Evolutionary conservation across 2,888 invertebrate genomes (phyloP), one percentile per base, ranked within the genome.

Genomic region (Nomada lathburiana): DNA sequence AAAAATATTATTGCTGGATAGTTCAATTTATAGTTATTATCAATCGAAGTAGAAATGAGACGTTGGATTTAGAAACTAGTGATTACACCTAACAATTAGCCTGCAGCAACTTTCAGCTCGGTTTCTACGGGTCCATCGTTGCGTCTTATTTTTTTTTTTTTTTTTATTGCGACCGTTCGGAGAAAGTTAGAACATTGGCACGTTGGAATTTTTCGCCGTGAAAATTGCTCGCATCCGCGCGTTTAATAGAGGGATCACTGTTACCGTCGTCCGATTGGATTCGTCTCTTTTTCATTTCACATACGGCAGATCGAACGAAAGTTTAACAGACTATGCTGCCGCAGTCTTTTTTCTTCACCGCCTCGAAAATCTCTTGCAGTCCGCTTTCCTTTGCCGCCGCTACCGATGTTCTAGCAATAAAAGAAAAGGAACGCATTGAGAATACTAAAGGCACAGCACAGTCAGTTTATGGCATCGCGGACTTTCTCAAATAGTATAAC

Each of bases 291-390:
- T 26, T 26, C 26, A 26, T 1, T 26, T 26, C 26, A 36, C 36
- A 0, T 20, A 26, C 16, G 13, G 13, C 0, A 2, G 5, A 20
- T 73, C 29, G 29, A 57, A 59, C n/a, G 29, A 7, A 52, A 47
- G 59, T 44, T 83, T 69, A 87, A 81, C 94, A 94, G 47, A 83
- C 87, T 82, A 93, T 90, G 70, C 82, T 83, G 73, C 86, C 84
- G 83, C 94, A 94, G 67, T 93, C 88, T 85, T 91, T 92, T 68
- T 89, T 90, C 85, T 91, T 92, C 53, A 92, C 92, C 5, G 93
- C 93, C 63, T 89, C 90, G 82, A 94, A 93, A 68, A 94, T 88
- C 76, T 92, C 92, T 29, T 87, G 86, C 42, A 94, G 89, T 10
- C 92, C 94, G 77, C 92, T 90, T 73, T 90, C 89, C 68, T 86